Percentiles rank a stretch among this genome's conserved stretches.
Conservation (phyloP, 2,113 vertebrate genomes). For the Onychostoma macrolepis region DNA sequence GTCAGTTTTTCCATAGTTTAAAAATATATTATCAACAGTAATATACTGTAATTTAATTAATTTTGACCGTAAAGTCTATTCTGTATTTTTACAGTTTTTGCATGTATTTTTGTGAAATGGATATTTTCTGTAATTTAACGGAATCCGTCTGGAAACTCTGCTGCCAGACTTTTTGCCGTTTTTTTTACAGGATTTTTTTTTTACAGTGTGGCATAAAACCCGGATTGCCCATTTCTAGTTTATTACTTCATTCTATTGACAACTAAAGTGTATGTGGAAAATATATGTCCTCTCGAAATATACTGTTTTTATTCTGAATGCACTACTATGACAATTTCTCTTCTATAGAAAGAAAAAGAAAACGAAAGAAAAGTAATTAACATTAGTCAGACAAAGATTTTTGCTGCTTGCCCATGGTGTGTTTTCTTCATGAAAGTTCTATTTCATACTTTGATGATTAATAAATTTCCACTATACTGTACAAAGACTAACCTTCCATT, state of each 20-base stretch:
- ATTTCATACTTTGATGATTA: not conserved
- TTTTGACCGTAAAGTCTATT: too few species aligned
- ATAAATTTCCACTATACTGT: not conserved
- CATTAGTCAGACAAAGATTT: not conserved
- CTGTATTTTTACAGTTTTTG: too few species aligned
- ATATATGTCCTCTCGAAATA: not conserved
- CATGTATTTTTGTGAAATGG: too few species aligned
- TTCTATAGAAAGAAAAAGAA: not conserved
- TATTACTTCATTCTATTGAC: not conserved
- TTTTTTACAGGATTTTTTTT: too few species aligned
- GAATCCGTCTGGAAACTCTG: too few species aligned
- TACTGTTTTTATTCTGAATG: not conserved
- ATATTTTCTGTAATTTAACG: too few species aligned
- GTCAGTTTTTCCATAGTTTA: too few species aligned
- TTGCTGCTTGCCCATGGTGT: not conserved
- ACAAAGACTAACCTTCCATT: not conserved
- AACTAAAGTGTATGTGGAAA: not conserved
- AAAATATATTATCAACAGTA: too few species aligned
- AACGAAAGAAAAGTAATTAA: not conserved
- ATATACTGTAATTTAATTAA: too few species aligned
- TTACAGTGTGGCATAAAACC: too few species aligned
- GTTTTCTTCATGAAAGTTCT: conserved; percentile 3
- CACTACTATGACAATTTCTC: not conserved
- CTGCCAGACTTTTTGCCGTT: too few species aligned
- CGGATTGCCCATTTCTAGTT: not conserved